Evolutionary conservation across 2,888 invertebrate genomes (phyloP).

Genomic region (Athalia circularis): DNA sequence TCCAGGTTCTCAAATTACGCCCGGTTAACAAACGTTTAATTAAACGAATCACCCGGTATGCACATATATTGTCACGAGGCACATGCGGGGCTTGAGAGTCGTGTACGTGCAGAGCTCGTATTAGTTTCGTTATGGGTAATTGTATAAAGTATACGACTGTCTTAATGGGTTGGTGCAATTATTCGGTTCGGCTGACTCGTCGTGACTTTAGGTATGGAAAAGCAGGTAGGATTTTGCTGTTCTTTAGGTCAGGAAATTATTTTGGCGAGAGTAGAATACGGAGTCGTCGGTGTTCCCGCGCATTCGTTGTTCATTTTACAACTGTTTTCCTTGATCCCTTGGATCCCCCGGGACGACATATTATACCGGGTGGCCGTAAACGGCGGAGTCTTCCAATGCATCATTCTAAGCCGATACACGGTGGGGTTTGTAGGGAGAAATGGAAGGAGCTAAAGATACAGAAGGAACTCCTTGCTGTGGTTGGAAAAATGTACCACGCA

Average conservation of each 20-base stretch:
- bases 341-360: background rate
- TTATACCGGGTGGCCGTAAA: too few species aligned
- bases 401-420: too few species aligned
- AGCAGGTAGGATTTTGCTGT: background rate
- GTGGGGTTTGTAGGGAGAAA: too few species aligned
- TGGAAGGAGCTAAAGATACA: too few species aligned
- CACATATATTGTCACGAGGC: slow-evolving; percentile 6
- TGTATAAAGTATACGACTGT: slow-evolving; percentile 4
- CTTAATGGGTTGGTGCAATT: slow-evolving; percentile 32
- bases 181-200: slow-evolving; percentile 13
- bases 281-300: background rate
- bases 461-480: too few species aligned
- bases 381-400: too few species aligned
- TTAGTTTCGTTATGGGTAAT: background rate
- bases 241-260: background rate
- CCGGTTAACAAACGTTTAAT: background rate
- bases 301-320: background rate
- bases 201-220: slow-evolving; percentile 1
- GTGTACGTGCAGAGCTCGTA: background rate
- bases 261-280: background rate
- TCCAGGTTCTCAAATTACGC: too few species aligned
- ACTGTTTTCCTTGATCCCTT: slow-evolving; percentile 10
- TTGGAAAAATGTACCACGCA: too few species aligned
- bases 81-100: background rate
- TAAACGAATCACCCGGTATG: slow-evolving; percentile 13